Evolutionary conservation across 2,797 vertebrate species (phyloP).

Genomic region (Etheostoma nigrum): DNA sequence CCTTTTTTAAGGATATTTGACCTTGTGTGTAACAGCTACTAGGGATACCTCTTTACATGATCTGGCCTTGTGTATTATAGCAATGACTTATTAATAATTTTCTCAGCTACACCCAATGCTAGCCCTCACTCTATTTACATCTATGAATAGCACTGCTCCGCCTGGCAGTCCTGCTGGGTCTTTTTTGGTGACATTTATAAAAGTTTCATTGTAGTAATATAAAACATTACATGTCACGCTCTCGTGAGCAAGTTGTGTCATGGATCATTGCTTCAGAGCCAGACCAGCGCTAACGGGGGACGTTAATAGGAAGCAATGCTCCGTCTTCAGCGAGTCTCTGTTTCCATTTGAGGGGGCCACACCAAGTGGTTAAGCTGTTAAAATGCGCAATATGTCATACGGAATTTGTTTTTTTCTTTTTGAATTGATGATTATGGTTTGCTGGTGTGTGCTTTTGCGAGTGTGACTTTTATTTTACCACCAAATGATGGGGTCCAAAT

Average conservation of each 20-base stretch:
- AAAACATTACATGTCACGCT: constrained; percentile 73
- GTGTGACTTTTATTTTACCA: constrained; percentile 27
- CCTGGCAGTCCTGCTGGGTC: constrained; percentile 36
- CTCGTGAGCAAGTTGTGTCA: constrained; percentile 79
- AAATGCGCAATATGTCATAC: constrained; percentile 48
- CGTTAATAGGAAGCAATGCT: constrained; percentile 46
- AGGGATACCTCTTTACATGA: neutral
- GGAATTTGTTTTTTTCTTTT: constrained; percentile 23
- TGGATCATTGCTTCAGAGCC: constrained; percentile 71
- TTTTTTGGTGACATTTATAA: constrained; percentile 77
- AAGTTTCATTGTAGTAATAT: constrained; percentile 76
- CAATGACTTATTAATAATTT: constrained; percentile 39
- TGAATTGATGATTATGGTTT: constrained; percentile 33
- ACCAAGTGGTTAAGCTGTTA: constrained; percentile 45
- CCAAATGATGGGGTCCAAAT: neutral
- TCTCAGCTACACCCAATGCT: constrained; percentile 9
- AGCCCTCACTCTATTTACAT: constrained; percentile 18
- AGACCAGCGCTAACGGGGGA: constrained; percentile 20
- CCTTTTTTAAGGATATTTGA: neutral
- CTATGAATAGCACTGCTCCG: constrained; percentile 50
- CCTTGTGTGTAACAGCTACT: neutral
- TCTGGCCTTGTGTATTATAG: constrained; percentile 7
- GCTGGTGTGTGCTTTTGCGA: neutral
- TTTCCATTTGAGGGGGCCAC: constrained; percentile 45
- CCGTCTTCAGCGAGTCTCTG: constrained; percentile 23